Evolutionary conservation across 1,140 invertebrate species (phyloP).

Genomic region (Marisa cornuarietis): DNA sequence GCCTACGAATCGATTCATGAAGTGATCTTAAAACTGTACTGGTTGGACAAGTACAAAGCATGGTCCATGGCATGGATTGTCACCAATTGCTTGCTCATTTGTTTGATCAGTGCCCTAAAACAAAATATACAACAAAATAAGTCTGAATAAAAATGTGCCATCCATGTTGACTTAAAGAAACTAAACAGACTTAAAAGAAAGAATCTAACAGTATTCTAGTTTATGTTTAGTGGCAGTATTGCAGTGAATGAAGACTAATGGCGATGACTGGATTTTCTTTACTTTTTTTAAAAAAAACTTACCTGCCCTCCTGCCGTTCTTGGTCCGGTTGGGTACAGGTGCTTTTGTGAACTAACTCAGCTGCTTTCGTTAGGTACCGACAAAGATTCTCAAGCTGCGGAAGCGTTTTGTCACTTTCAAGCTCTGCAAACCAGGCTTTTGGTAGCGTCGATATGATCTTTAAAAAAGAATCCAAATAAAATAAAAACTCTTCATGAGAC

Average conservation of each 20-base stretch:
- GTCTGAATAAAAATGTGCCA: neutral
- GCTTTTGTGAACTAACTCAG: slow-evolving; percentile 51
- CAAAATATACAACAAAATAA: slow-evolving; percentile 22
- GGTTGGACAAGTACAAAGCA: slow-evolving; percentile 54
- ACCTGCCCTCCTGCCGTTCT: slow-evolving; percentile 48
- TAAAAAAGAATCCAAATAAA: neutral
- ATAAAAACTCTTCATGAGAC: too few relatives aligned
- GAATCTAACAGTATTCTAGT: too few relatives aligned
- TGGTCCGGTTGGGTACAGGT: slow-evolving; percentile 32
- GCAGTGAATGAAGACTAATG: too few relatives aligned
- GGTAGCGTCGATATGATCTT: slow-evolving; percentile 65
- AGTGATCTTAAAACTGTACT: slow-evolving; percentile 52
- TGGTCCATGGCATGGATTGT: slow-evolving; percentile 63
- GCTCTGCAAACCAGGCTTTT: slow-evolving; percentile 61
- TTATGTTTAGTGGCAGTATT: too few relatives aligned
- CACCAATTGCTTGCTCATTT: slow-evolving; percentile 61
- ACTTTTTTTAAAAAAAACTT: neutral
- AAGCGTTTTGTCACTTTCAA: slow-evolving; percentile 59
- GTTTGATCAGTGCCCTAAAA: slow-evolving; percentile 61
- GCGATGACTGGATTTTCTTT: too few relatives aligned
- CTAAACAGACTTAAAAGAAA: neutral
- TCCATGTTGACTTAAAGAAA: neutral
- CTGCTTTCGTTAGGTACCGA: slow-evolving; percentile 59
- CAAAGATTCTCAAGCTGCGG: slow-evolving; percentile 57
- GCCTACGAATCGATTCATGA: too few relatives aligned